Percentiles rank a stretch among this genome's conserved stretches.
Conservation (phyloP, 1,140 invertebrate species). For the Eupristina koningsbergeri region DNA sequence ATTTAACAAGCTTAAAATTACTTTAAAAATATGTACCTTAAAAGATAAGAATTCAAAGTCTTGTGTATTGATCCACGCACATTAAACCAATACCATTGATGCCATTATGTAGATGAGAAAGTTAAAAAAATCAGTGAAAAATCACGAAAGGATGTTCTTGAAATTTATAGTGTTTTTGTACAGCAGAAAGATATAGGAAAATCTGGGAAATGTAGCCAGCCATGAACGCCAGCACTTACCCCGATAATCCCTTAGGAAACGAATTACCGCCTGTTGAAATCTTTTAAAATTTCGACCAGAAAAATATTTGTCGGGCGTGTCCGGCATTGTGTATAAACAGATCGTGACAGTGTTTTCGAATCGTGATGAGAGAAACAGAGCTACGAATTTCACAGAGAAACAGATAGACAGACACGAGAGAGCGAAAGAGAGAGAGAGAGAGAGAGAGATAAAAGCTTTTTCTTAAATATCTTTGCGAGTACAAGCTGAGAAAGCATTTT, state of each 20-base stretch:
- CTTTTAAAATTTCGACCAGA: conserved; percentile 64
- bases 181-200: not conserved
- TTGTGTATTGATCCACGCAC: not conserved
- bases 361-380: conserved; percentile 53
- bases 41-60: conserved; percentile 2
- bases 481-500: conserved; percentile 48
- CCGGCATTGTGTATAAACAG: conserved; percentile 70
- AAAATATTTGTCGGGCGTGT: conserved; percentile 73
- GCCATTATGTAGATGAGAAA: not conserved
- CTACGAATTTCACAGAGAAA: conserved; percentile 36
- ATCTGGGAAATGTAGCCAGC: conserved; percentile 6
- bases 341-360: conserved; percentile 60
- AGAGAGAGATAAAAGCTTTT: conserved; percentile 22
- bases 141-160: conserved; percentile 19
- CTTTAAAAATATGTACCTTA: not conserved
- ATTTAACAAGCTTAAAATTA: not conserved
- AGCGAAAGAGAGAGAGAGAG: too few relatives aligned
- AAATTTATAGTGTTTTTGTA: conserved; percentile 18
- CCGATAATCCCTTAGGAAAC: conserved; percentile 63
- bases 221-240: not conserved
- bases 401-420: too few relatives aligned
- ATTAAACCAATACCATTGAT: conserved; percentile 17
- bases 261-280: conserved; percentile 62
- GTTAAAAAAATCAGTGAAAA: conserved; percentile 34
- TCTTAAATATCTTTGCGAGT: not conserved